A percentile compares a stretch with the other conserved stretches of the same genome.
Conservation (phyloP, 2,113 vertebrate genomes). For the Pangasianodon hypophthalmus region DNA sequence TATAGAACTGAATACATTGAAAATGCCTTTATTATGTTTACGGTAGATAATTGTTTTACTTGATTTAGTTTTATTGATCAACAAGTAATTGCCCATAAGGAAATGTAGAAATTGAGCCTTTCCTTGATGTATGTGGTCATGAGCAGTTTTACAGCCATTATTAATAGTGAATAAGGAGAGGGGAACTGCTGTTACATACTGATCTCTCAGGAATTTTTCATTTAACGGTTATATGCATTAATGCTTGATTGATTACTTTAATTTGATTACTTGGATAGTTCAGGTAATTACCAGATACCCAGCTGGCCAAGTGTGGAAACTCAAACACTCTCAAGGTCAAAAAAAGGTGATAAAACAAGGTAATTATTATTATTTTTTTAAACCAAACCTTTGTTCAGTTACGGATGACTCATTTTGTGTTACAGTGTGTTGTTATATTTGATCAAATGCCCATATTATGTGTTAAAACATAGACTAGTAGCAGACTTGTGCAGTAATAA, state of each 20-base stretch:
- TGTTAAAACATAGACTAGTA: not conserved
- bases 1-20: not conserved
- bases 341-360: not conserved
- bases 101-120: not conserved
- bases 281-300: not conserved
- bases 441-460: constrained; percentile 14
- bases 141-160: not conserved
- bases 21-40: not conserved
- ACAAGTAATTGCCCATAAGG: not conserved
- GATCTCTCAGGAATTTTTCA: constrained; percentile 37
- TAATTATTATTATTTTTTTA: not conserved
- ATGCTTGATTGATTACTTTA: not conserved
- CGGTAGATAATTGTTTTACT: not conserved
- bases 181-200: not conserved
- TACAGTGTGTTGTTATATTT: not conserved
- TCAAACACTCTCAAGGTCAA: not conserved
- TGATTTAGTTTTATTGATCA: not conserved
- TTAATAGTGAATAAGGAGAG: not conserved
- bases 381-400: not conserved
- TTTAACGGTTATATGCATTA: constrained; percentile 35
- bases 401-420: not conserved
- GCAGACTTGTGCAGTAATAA: not conserved
- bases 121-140: not conserved
- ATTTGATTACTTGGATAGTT: constrained; percentile 9
- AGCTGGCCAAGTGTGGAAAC: not conserved